Evolutionary conservation across 1,140 invertebrate genomes (phyloP), one percentile per base, ranked within the genome.

Genomic region (Zaprionus tsacasi): DNA sequence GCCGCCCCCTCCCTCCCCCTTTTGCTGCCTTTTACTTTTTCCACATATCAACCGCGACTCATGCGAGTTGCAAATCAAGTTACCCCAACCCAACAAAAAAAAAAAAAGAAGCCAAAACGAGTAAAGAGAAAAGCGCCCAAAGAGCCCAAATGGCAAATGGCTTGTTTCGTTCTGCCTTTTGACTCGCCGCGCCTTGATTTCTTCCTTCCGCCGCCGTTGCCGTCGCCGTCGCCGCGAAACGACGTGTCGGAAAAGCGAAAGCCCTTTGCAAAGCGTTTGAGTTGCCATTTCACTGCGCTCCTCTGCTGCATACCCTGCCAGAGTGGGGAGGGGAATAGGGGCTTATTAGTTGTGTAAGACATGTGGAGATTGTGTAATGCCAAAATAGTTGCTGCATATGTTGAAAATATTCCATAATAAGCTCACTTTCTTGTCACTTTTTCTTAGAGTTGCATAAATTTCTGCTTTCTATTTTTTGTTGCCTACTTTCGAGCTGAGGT

Each of bases 11-110:
- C 48, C 17, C 30, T 12, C 33, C 33, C 4, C 27, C 10, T 35
- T 45, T 45, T 45, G n/a, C 21, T 30, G 35, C 57, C 12, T 43
- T 35, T n/a, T 38, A 40, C 8, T 25, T 50, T 25, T 50, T 50
- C 45, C 45, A 50, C 76, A 82, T 67, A 63, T 68, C 58, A 72
- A 48, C 57, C 70, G 57, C 81, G 45, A 12, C 45, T 61, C 66
- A 70, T 70, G 64, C 57, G 50, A 70, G 79, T 72, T 89, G 85
- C 81, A 88, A 88, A 88, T 88, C 83, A 88, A 88, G 83, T 88
- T 88, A 88, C 76, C 75, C 64, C 21, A 2, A 1, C 21, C 21
- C 21, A 1, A 21, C 21, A 1, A 21, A 21, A 21, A 21, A 21
- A 38, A 58, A 78, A 56, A 77, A 73, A 79, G n/a, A 57, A 56